phyloP scores from a whole-genome alignment of 2,113 vertebrate species.

The Hyperoodon ampullatus region DNA sequence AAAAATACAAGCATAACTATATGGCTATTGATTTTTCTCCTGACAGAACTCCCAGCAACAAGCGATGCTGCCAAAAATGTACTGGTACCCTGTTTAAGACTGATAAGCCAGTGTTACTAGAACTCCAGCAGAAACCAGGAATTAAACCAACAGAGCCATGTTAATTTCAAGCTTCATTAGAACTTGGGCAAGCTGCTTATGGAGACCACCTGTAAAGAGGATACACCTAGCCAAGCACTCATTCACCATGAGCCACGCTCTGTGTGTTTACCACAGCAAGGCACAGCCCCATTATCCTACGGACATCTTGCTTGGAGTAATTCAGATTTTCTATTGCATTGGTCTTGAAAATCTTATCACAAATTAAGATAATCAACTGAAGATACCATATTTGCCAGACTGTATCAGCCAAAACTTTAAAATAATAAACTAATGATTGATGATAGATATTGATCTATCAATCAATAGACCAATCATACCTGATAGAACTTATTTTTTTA shows the following conservation, averaged over 20 bases:
- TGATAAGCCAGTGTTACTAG: not conserved
- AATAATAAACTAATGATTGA: not conserved
- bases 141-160: slow-evolving; percentile 54
- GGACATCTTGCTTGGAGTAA: not conserved
- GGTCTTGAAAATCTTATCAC: not conserved
- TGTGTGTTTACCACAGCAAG: not conserved
- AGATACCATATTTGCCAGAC: not conserved
- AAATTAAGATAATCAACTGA: slow-evolving; percentile 41
- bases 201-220: not conserved
- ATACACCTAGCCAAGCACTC: not conserved
- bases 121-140: slow-evolving; percentile 38
- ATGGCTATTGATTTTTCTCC: not conserved
- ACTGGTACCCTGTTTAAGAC: not conserved
- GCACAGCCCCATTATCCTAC: not conserved
- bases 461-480: not conserved
- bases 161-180: slow-evolving; percentile 60
- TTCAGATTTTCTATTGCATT: not conserved
- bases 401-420: not conserved
- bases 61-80: not conserved
- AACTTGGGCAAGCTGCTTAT: not conserved
- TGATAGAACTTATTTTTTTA: not conserved
- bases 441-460: not conserved
- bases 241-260: not conserved
- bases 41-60: not conserved
- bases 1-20: not conserved